These are phyloP conservation scores for Cyclopterus lumpus DNA, from an alignment of 2,797 vertebrate species.

Conservation along the genomic window DNA sequence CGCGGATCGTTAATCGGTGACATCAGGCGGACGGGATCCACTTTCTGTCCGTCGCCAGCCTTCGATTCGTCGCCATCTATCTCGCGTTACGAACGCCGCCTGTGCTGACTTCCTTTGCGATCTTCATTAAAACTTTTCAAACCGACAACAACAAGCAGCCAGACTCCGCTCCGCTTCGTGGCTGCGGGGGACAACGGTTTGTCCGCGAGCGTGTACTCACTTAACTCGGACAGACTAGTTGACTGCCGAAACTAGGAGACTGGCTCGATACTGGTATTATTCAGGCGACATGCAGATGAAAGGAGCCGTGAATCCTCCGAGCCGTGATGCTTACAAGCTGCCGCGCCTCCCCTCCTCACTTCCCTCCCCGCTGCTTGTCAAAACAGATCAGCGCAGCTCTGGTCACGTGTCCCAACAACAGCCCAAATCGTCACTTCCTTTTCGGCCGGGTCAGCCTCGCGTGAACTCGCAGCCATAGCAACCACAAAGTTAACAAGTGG, in stretches of 20 bases:
- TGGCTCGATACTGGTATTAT: conserved; percentile 7
- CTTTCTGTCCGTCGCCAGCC: conserved; percentile 15
- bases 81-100: conserved; percentile 40
- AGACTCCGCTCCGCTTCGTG: conserved; percentile 35
- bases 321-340: conserved; percentile 77
- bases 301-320: conserved; percentile 56
- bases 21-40: conserved; percentile 25
- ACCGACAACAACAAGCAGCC: conserved; percentile 51
- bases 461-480: conserved; percentile 82
- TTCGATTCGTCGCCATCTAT: conserved; percentile 42
- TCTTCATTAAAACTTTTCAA: conserved; percentile 72
- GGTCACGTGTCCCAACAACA: conserved; percentile 91
- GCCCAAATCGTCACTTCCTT: conserved; percentile 83
- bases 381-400: conserved; percentile 85
- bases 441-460: conserved; percentile 57
- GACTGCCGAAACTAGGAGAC: not conserved
- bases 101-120: conserved; percentile 62
- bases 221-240: not conserved
- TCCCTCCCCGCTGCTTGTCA: conserved; percentile 86
- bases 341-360: conserved; percentile 70
- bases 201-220: not conserved
- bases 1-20: conserved; percentile 5
- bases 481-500: conserved; percentile 66
- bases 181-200: conserved; percentile 4
- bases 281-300: conserved; percentile 58